Evolutionary conservation across 1,140 invertebrate species (phyloP).

Genomic region (Archivesica marissinica): DNA sequence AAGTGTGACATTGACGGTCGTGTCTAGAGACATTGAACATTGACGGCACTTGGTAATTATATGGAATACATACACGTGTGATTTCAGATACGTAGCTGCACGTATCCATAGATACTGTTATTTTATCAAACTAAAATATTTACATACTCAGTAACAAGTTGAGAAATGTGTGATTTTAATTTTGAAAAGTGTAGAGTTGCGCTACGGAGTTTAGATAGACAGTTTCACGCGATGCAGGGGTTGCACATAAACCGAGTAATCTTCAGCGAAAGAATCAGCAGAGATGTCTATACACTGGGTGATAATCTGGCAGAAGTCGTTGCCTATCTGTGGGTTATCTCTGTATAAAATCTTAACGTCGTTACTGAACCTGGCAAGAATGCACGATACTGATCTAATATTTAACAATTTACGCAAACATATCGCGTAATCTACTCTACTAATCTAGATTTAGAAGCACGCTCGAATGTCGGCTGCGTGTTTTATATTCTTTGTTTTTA

Average conservation of each 20-base stretch:
- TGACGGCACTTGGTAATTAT: neutral
- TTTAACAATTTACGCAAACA: conserved; percentile 18
- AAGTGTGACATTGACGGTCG: too few species aligned
- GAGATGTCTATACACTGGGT: too few species aligned
- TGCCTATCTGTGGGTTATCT: conserved; percentile 25
- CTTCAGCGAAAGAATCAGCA: too few species aligned
- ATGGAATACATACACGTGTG: neutral
- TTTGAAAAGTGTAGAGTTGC: neutral
- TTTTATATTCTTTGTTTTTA: conserved; percentile 9
- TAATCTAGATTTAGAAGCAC: conserved; percentile 1
- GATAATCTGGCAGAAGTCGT: neutral
- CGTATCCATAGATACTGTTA: neutral
- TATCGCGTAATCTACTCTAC: conserved; percentile 9
- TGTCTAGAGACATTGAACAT: too few species aligned
- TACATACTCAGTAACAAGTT: neutral
- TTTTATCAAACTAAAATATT: neutral
- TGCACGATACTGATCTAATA: conserved; percentile 37
- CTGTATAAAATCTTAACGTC: neutral
- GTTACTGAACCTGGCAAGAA: conserved; percentile 8
- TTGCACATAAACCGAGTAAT: too few species aligned
- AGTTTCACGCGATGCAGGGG: neutral
- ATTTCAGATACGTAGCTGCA: neutral
- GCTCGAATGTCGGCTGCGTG: conserved; percentile 10
- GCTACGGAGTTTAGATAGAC: conserved; percentile 14
- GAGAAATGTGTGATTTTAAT: neutral